Conservation (phyloP, 2,113 vertebrate genomes). For the Prunella himalayana region DNA sequence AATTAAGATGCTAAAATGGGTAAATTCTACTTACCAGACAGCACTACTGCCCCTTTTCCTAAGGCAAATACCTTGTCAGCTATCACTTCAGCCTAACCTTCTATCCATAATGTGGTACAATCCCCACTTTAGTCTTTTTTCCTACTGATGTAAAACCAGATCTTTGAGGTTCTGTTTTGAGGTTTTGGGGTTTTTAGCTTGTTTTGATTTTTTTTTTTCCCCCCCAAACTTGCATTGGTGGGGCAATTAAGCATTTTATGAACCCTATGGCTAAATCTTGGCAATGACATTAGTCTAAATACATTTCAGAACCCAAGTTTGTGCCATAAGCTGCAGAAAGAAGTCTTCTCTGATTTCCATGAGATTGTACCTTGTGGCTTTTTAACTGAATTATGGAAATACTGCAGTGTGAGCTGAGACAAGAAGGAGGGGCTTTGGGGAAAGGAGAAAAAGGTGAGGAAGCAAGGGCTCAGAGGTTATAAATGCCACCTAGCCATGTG, state of each 20-base stretch:
- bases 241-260: neutral
- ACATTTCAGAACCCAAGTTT: neutral
- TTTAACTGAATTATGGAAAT: neutral
- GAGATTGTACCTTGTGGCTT: neutral
- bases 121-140: neutral
- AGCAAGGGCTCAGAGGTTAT: neutral
- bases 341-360: neutral
- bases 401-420: neutral
- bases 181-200: accelerated
- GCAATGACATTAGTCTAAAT: neutral
- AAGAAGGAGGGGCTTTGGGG: neutral
- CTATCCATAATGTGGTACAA: neutral
- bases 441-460: neutral
- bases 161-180: neutral
- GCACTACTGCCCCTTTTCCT: neutral
- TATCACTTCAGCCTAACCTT: neutral
- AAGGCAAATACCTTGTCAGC: neutral
- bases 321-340: neutral
- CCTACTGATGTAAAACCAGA: neutral
- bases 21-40: neutral
- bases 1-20: neutral
- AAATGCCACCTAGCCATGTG: neutral
- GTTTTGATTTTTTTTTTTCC: neutral
- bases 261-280: neutral
- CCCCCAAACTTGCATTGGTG: neutral